Base-by-base conservation (phyloP, 1,140 invertebrate genomes). In the Nasonia giraulti region DNA sequence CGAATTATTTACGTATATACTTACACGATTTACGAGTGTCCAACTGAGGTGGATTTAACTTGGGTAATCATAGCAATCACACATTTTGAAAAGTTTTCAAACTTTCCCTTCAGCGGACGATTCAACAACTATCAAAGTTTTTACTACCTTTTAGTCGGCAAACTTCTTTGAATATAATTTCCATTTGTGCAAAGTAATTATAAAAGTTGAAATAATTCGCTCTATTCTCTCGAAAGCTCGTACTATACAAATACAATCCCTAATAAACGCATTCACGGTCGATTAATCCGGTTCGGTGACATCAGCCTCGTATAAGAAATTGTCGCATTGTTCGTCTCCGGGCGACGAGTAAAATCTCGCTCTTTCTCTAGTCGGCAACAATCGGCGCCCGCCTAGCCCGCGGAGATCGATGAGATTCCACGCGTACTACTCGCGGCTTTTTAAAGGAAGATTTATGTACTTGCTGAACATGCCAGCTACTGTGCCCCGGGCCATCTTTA, bases 371-470 rank as follows among this genome's bases (percentile, higher is more conserved):
- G 23, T 77, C 37, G 37, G 14, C 50, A 77, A 68, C 74, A 83
- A 83, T 83, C n/a, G 81, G 31, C 11, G 23, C 12, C 2, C 20
- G 37, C 27, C 27, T 27, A 44, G 40, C 17, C 2, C 6, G 71
- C 6, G 47, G 20, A 62, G 69, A 79, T 84, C 62, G 27, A 84
- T 62, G 82, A 79, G 47, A 84, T 69, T 84, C 66, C 82, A 11
- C 33, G 66, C 31, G 47, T 55, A 8, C 20, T 23, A 71, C 27
- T 37, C 12, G 20, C 23, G 23, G 5, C 47, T 73, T 68, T 77
- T 79, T 79, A 55, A 83, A 71, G 23, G 6, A 83, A 78, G 75
- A 79, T 76, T 83, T 83, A 78, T 83, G 23, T 78, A 78, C 68
- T 71, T 71, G 20, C 66, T 12, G 33, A 62, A 76, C 14, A 20